phyloP scores from a whole-genome alignment of 2,888 invertebrate species.

The Apamea epomidion region DNA sequence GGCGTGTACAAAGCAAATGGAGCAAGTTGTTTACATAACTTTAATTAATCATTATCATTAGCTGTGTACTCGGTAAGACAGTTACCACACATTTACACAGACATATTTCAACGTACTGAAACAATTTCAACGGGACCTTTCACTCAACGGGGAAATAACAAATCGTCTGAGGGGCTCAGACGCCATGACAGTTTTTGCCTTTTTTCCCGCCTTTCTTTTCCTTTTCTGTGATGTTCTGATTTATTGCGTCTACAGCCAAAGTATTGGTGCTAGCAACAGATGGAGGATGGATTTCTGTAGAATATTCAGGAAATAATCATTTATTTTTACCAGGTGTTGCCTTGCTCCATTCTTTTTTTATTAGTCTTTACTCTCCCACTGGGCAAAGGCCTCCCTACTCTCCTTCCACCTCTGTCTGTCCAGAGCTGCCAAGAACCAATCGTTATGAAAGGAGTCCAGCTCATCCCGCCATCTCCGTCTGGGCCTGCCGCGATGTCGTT shows the following conservation, averaged over 20 bases:
- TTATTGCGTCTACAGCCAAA: conserved; percentile 60
- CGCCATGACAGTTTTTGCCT: conserved; percentile 66
- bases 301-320: conserved; percentile 46
- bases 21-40: conserved; percentile 49
- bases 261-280: conserved; percentile 50
- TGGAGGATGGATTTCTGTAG: conserved; percentile 28
- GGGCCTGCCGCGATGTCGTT: too few relatives aligned
- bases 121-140: conserved; percentile 61
- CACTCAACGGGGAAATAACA: conserved; percentile 64
- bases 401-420: too few relatives aligned
- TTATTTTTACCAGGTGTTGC: conserved; percentile 32
- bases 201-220: conserved; percentile 53
- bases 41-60: conserved; percentile 52
- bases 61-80: conserved; percentile 29
- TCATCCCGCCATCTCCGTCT: too few relatives aligned
- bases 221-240: conserved; percentile 60
- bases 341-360: conserved; percentile 14
- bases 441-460: too few relatives aligned
- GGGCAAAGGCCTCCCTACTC: too few relatives aligned
- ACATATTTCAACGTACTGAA: conserved; percentile 57
- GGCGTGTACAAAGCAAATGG: conserved; percentile 38
- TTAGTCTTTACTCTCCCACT: too few relatives aligned
- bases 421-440: too few relatives aligned
- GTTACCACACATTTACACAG: conserved; percentile 46
- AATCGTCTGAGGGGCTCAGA: conserved; percentile 56